Base-by-base conservation (phyloP, 2,888 invertebrate species). In the Epinotia bilunana region DNA sequence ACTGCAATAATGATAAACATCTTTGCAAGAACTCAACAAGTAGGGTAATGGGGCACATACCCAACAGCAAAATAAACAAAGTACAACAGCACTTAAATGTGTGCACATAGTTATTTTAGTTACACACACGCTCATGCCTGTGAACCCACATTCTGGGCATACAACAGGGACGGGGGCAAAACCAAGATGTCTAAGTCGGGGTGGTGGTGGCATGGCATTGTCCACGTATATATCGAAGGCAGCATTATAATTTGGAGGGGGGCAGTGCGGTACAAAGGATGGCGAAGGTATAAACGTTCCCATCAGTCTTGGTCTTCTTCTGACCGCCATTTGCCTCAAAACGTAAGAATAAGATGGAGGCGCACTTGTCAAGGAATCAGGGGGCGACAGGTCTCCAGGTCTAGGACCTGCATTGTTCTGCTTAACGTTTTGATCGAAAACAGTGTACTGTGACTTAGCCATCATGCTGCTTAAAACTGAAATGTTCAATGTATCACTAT, bases 331-430 rank as follows among this genome's bases (percentile, higher is more conserved):
- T 85, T 93, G 93, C 28, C 92, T 82, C 70, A 93, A 83, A 7
- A 94, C 93, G 78, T 91, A 94, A 0, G 93, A 91, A 81, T 93
- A 94, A 0, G 93, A 92, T 0, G 93, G 93, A 3, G 93, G 93
- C 9, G 93, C 93, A 76, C 87, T 92, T 0, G 84, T 80, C n/a
- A 93, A 81, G 0, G 93, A 93, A 77, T 89, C 87, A 3, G 93
- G 93, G 7, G 93, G 87, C 0, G 88, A 84, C 46, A 89, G 70
- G 58, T 91, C 90, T 16, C 83, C 81, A 20, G 83, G 81, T 60
- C 79, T 79, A 11, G 78, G 73, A 43, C 68, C 71, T 43, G 68
- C 73, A 53, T 75, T 77, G 28, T 43, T 74, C 12, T 62, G 28
- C 69, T 71, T 77, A 13, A 69, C 65, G 33, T 65, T 72, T 18